Conservation (phyloP, 2,113 vertebrate species). For the Passer domesticus region DNA sequence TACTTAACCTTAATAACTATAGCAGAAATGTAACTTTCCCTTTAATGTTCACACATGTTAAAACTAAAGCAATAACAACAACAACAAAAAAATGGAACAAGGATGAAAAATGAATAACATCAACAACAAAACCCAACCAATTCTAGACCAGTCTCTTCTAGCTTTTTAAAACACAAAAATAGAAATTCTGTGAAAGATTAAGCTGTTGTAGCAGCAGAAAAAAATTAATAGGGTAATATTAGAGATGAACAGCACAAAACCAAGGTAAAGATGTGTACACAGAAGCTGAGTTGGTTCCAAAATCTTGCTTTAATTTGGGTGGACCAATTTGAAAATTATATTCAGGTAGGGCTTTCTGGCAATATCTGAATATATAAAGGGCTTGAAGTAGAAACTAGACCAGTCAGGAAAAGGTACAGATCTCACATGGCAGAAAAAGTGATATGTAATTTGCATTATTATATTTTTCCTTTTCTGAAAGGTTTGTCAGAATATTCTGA, state of each 20-base stretch:
- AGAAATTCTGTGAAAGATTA: background rate
- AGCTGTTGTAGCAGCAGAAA: background rate
- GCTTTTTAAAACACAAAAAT: background rate
- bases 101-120: too few species aligned
- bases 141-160: background rate
- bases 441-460: background rate
- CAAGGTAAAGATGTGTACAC: background rate
- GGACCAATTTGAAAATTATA: background rate
- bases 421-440: background rate
- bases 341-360: background rate
- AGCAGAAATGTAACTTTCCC: background rate
- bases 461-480: background rate
- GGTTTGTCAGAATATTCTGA: background rate
- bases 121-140: fast-evolving
- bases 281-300: background rate
- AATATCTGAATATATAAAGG: background rate
- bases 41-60: background rate
- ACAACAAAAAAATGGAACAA: background rate
- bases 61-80: background rate
- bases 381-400: background rate
- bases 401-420: background rate
- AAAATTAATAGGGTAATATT: background rate
- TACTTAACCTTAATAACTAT: background rate
- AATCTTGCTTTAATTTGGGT: background rate
- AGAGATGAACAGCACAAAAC: background rate